A percentile compares a stretch with the other conserved stretches of the same genome.
These are phyloP conservation scores for Ooceraea biroi DNA, from an alignment of 1,140 invertebrate genomes.

Conservation along the genomic window DNA sequence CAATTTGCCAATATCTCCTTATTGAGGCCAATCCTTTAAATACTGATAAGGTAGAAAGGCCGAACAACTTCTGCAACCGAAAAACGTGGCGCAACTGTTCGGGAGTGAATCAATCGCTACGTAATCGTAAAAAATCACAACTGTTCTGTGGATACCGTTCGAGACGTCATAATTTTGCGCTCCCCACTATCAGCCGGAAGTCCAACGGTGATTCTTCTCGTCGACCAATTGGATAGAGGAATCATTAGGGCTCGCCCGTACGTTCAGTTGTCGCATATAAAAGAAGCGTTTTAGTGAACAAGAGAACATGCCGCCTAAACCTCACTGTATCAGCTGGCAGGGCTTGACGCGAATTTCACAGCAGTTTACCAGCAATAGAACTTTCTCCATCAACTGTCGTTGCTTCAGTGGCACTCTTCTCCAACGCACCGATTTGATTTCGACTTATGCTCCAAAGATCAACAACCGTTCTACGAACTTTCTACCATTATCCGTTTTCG, in stretches of 20 bases:
- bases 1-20: background rate
- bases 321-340: slow-evolving; percentile 55
- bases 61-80: background rate
- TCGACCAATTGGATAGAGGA: slow-evolving; percentile 49
- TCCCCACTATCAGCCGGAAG: slow-evolving; percentile 61
- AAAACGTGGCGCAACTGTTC: background rate
- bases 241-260: slow-evolving; percentile 27
- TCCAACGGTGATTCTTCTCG: slow-evolving; percentile 18
- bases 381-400: background rate
- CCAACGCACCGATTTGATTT: background rate
- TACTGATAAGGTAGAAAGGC: background rate
- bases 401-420: background rate
- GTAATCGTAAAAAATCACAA: slow-evolving; percentile 25
- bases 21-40: background rate
- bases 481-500: background rate
- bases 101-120: slow-evolving; percentile 22
- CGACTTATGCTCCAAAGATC: background rate
- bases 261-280: slow-evolving; percentile 63
- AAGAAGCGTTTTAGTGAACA: slow-evolving; percentile 19
- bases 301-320: slow-evolving; percentile 49
- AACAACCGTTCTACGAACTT: background rate
- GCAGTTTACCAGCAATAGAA: background rate
- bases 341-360: slow-evolving; percentile 15
- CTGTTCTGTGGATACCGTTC: slow-evolving; percentile 25
- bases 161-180: background rate